phyloP scores from a whole-genome alignment of 1,140 invertebrate genomes.

The Andricus grossulariae region DNA sequence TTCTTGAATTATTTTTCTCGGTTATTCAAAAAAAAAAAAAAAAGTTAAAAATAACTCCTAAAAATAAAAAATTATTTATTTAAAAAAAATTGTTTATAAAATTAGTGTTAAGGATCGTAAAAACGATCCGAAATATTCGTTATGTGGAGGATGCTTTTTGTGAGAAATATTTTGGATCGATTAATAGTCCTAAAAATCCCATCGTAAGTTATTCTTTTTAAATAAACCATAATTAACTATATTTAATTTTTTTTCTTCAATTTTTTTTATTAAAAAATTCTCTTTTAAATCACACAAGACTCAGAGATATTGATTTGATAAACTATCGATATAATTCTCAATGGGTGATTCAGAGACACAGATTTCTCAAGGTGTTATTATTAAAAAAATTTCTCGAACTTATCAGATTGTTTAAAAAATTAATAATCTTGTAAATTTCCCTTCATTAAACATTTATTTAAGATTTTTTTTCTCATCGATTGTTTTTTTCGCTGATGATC shows the following conservation, averaged over 20 bases:
- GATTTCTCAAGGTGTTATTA: slow-evolving; percentile 16
- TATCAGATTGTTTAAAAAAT: background rate
- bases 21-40: background rate
- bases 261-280: background rate
- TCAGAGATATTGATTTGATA: slow-evolving; percentile 4
- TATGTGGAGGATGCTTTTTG: background rate
- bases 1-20: slow-evolving; percentile 29
- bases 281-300: background rate
- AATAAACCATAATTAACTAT: background rate
- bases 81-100: slow-evolving; percentile 7
- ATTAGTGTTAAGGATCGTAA: slow-evolving; percentile 25
- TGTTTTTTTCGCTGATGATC: too few species aligned
- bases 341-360: background rate
- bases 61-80: background rate
- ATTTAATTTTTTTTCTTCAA: background rate
- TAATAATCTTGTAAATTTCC: background rate
- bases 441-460: too few species aligned
- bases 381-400: background rate
- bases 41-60: background rate
- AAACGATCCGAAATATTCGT: background rate
- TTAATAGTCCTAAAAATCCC: slow-evolving; percentile 28
- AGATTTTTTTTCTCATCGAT: too few species aligned
- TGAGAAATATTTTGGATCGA: slow-evolving; percentile 8
- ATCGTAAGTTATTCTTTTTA: background rate
- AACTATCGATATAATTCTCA: slow-evolving; percentile 19